Conservation (phyloP, 2,888 invertebrate species). For the Dascillus cervinus region DNA sequence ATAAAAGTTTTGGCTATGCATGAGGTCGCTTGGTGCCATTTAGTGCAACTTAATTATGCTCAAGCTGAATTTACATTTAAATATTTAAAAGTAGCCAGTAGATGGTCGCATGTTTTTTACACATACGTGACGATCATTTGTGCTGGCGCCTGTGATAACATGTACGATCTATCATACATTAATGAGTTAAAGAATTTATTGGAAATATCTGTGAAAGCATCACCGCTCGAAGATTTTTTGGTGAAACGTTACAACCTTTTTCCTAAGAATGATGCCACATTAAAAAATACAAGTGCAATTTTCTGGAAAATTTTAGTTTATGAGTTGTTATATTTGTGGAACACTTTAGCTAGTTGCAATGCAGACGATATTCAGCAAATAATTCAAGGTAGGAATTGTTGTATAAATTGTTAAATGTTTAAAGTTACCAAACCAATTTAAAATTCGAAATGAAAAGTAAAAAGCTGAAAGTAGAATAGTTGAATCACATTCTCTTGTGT, state of each 20-base stretch:
- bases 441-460: too few relatives aligned
- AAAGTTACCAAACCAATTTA: background rate
- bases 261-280: constrained; percentile 26
- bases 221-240: constrained; percentile 36
- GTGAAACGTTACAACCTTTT: constrained; percentile 28
- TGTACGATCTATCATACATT: constrained; percentile 24
- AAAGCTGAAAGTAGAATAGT: too few relatives aligned
- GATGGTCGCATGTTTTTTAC: constrained; percentile 61
- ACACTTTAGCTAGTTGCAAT: constrained; percentile 53
- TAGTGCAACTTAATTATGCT: constrained; percentile 53
- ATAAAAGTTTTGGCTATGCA: constrained; percentile 51
- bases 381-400: constrained; percentile 37
- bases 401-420: constrained; percentile 2
- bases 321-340: constrained; percentile 63
- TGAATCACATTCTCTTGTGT: too few relatives aligned
- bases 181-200: constrained; percentile 28
- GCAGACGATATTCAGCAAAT: constrained; percentile 37
- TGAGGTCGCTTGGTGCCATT: constrained; percentile 61
- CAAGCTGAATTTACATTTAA: constrained; percentile 47
- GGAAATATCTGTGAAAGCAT: constrained; percentile 28
- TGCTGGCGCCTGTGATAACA: constrained; percentile 28
- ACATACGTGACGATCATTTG: constrained; percentile 50
- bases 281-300: constrained; percentile 22
- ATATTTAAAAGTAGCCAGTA: constrained; percentile 50
- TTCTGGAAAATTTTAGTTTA: constrained; percentile 54